phyloP scores from a whole-genome alignment of 2,888 invertebrate species.

The Agapostemon virescens region DNA sequence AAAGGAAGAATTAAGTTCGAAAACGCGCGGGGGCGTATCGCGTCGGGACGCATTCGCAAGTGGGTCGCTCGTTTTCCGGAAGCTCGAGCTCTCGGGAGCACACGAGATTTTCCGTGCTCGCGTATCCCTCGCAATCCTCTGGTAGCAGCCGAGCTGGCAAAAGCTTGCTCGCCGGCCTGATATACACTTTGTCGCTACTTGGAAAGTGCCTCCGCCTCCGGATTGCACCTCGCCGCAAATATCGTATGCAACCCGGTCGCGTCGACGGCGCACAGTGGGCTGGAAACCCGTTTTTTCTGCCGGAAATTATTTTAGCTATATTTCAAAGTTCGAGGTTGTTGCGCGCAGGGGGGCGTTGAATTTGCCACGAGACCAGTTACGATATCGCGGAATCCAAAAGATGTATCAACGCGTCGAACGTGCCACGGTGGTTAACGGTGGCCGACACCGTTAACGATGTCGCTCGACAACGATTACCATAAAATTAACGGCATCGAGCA shows the following conservation, averaged over 20 bases:
- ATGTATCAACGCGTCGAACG: too few species aligned
- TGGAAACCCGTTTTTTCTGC: neutral
- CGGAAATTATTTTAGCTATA: neutral
- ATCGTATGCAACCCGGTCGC: conserved; percentile 47
- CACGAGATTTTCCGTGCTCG: conserved; percentile 15
- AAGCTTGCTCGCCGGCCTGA: conserved; percentile 50
- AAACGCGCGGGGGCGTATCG: neutral
- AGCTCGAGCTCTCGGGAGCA: neutral
- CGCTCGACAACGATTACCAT: too few species aligned
- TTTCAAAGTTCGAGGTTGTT: neutral
- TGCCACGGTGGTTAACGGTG: too few species aligned
- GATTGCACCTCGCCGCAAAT: conserved; percentile 60
- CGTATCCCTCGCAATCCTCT: conserved; percentile 1
- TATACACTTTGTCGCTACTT: conserved; percentile 63
- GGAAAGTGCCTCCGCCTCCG: conserved; percentile 63
- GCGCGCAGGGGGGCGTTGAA: too few species aligned
- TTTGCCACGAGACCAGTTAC: too few species aligned
- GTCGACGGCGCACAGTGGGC: conserved; percentile 5
- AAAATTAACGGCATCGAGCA: too few species aligned
- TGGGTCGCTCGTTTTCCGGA: conserved; percentile 19
- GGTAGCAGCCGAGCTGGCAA: conserved; percentile 31
- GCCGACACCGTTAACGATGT: too few species aligned
- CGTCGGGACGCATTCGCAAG: conserved; percentile 19
- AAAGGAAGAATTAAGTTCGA: neutral
- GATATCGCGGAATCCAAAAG: too few species aligned